phyloP scores from a whole-genome alignment of 2,888 invertebrate species.

The Drosophila tanythrix region DNA sequence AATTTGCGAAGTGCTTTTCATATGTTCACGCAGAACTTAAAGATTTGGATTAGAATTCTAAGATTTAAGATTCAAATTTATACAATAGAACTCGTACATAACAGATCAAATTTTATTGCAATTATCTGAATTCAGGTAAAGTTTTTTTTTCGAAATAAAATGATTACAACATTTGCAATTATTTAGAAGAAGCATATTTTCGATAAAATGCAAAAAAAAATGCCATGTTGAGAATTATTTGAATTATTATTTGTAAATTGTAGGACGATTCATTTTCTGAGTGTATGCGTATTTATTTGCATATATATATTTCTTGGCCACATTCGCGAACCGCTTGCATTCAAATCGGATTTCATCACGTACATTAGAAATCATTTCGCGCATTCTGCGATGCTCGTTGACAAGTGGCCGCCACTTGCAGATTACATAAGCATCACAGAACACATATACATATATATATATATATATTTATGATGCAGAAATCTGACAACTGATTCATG shows the following conservation, averaged over 20 bases:
- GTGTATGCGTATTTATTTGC: conserved; percentile 2
- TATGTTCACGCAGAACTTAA: background rate
- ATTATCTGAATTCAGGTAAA: background rate
- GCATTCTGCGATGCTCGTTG: conserved; percentile 46
- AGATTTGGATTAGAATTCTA: background rate
- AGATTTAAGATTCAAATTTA: background rate
- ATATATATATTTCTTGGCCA: conserved; percentile 45
- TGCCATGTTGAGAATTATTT: background rate
- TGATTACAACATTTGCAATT: background rate
- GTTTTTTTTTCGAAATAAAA: background rate
- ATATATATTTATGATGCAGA: background rate
- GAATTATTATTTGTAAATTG: background rate
- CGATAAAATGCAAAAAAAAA: background rate
- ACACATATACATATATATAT: background rate
- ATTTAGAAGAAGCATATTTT: background rate
- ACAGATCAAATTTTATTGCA: too few relatives aligned
- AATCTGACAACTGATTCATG: background rate
- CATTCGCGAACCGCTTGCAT: conserved; percentile 47
- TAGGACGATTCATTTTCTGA: background rate
- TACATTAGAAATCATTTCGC: conserved; percentile 75
- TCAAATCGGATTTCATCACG: conserved; percentile 78
- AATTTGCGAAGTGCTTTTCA: background rate
- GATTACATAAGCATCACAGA: conserved; percentile 48
- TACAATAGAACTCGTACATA: background rate
- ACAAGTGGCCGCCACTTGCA: conserved; percentile 66